Base-by-base conservation (phyloP, 2,888 invertebrate species). In the Archaeoteleia sp. region DNA sequence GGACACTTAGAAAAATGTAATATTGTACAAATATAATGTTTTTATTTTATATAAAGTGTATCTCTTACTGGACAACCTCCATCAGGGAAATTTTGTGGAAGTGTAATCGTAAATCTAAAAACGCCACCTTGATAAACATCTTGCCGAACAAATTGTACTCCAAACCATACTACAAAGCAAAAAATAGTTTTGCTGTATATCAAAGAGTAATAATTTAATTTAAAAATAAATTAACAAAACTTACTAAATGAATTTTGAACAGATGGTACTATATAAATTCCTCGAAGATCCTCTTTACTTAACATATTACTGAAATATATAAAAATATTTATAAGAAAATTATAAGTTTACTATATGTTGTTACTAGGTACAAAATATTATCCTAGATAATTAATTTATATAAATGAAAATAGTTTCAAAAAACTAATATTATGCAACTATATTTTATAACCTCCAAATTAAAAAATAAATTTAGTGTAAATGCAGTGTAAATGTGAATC, bases 251-350 rank as follows among this genome's bases (percentile, higher is more conserved):
- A 92, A 81, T 91, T 93, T 78, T 92, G 91, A 79, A 92, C 92
- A 39, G 97, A 95, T 57, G 97, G 97, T 85, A 97, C 95, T 10
- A 96, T 94, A 87, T 97, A 97, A 61, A 97, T 90, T 43, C 97
- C 96, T 78, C 92, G 92, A 73, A 96, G 87, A 83, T 93, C 93
- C 86, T 96, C 95, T 46, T 92, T 92, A 81, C 92, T 91, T 71
- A 95, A 86, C 90, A 94, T 92, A 85, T 95, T 92, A 84, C 95
- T 95, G 83, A 72, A 91, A 90, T 66, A 62, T 63, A 29, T 20
- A 20, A 20, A 20, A 4, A 20, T 20, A 20, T 20, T 4, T 20
- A 20, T 20, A 43, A 35, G 61, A 40, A 17, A 68, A 29, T 30
- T 39, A 27, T 32, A 20, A 25, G 32, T 51, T 53, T 34, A 3